Conservation (phyloP, 2,113 vertebrate species). For the Podiceps cristatus region DNA sequence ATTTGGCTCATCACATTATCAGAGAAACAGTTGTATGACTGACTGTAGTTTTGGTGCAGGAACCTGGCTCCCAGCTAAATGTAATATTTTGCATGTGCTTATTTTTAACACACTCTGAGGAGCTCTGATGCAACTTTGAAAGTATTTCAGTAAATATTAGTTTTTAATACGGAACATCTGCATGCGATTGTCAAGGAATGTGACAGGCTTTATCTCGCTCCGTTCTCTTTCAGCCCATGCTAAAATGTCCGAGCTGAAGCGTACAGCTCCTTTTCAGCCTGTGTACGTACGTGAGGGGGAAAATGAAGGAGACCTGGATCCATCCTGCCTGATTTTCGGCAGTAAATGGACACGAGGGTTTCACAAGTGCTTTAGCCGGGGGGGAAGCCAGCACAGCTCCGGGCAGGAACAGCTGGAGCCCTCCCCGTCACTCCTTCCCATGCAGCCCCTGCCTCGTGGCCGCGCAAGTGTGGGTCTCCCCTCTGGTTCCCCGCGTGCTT, state of each 20-base stretch:
- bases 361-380: not conserved
- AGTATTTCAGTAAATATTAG: slow-evolving; percentile 64
- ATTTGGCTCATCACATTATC: slow-evolving; percentile 3
- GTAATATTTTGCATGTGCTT: slow-evolving; percentile 51
- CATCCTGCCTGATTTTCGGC: not conserved
- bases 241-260: not conserved
- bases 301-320: not conserved
- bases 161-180: slow-evolving; percentile 64
- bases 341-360: not conserved
- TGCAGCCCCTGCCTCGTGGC: not conserved
- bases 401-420: not conserved
- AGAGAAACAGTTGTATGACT: not conserved
- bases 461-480: not conserved
- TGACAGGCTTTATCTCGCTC: not conserved
- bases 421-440: not conserved
- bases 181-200: not conserved
- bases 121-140: slow-evolving; percentile 59
- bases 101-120: slow-evolving; percentile 58
- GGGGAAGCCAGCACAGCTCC: not conserved
- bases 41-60: slow-evolving; percentile 4
- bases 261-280: not conserved
- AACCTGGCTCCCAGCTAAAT: slow-evolving; percentile 33
- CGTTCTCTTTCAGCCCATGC: not conserved
- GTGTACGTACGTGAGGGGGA: not conserved
- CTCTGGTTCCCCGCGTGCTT: not conserved